A percentile compares a stretch with the other conserved stretches of the same genome.
These are phyloP conservation scores for Lytechinus variegatus DNA, from an alignment of 35 echinoderm and acorn worm species.

Conservation along the genomic window DNA sequence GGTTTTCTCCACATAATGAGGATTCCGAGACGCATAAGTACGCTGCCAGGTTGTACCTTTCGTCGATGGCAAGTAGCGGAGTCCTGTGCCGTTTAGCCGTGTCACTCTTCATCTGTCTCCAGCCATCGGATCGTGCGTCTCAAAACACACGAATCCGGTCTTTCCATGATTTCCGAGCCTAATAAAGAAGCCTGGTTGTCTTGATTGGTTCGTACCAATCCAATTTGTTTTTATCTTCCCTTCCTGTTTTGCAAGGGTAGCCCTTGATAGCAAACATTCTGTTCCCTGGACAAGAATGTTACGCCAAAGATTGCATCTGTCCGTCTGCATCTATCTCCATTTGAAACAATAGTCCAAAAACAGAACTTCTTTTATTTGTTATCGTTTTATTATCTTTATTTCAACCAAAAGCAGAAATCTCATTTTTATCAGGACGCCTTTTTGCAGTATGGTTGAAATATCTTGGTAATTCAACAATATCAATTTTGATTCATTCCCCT, in stretches of 20 bases:
- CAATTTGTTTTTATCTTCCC: constrained; percentile 3
- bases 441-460: neutral
- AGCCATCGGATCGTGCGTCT: neutral
- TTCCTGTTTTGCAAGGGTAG: constrained; percentile 1
- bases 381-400: neutral
- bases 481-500: neutral
- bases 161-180: neutral
- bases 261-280: neutral
- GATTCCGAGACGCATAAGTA: constrained; percentile 13
- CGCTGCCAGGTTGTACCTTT: constrained; percentile 15
- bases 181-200: neutral
- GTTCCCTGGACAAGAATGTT: neutral
- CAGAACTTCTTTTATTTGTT: neutral
- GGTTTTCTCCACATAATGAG: constrained; percentile 42
- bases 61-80: neutral
- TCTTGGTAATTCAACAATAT: neutral
- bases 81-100: neutral
- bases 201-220: neutral
- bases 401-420: neutral
- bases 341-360: neutral
- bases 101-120: neutral
- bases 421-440: too few species aligned
- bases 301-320: neutral
- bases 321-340: neutral
- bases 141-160: neutral